phyloP scores from a whole-genome alignment of 2,113 vertebrate species.

The Rhagologus leucostigma region DNA sequence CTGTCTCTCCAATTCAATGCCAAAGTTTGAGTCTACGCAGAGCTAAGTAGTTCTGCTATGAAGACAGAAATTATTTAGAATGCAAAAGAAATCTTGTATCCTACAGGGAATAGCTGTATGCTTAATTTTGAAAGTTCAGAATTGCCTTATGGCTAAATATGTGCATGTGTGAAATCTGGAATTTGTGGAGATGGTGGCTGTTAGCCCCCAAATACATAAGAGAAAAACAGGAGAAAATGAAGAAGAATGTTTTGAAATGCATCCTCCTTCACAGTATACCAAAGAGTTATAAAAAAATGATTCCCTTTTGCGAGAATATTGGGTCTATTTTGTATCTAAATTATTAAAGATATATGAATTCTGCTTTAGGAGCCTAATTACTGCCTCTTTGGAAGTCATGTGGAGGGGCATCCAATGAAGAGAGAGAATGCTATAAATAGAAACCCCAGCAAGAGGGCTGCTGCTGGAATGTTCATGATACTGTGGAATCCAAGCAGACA shows the following conservation, averaged over 20 bases:
- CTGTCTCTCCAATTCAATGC: neutral
- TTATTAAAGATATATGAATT: constrained; percentile 4
- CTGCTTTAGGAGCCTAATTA: constrained; percentile 13
- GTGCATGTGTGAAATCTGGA: constrained; percentile 32
- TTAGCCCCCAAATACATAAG: constrained; percentile 16
- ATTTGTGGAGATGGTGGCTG: constrained; percentile 7
- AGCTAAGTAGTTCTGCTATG: neutral
- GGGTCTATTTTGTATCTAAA: neutral
- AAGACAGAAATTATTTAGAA: constrained; percentile 36
- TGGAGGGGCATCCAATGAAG: neutral
- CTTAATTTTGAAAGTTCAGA: constrained; percentile 54
- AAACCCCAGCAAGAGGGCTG: neutral
- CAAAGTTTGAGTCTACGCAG: neutral
- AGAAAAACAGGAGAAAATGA: neutral
- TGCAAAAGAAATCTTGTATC: constrained; percentile 15
- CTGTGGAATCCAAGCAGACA: neutral
- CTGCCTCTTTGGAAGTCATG: neutral
- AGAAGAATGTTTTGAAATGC: neutral
- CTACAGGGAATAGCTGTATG: constrained; percentile 12
- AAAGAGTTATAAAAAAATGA: neutral
- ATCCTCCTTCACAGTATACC: neutral
- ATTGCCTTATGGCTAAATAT: constrained; percentile 49
- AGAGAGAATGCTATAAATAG: constrained; percentile 16
- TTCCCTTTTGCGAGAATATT: neutral
- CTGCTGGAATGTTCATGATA: neutral